Percentiles rank a stretch among this genome's conserved stretches.
phyloP scores from a whole-genome alignment of 2,113 vertebrate genomes.

The Oenanthe melanoleuca region DNA sequence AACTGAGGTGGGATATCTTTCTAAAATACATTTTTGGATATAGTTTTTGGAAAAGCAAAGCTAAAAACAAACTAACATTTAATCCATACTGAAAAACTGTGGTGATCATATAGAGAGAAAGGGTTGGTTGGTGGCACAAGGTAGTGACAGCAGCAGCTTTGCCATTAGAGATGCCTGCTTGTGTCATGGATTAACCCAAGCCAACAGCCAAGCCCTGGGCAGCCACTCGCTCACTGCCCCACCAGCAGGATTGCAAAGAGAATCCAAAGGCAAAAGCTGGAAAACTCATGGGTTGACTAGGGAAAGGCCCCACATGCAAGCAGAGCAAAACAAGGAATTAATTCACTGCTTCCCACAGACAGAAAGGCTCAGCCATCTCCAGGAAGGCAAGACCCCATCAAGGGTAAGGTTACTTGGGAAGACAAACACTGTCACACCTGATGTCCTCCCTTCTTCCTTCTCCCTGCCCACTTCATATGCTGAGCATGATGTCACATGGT shows the following conservation, averaged over 20 bases:
- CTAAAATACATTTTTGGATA: not conserved
- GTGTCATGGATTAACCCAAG: not conserved
- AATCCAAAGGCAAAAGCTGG: not conserved
- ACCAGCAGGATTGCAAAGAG: not conserved
- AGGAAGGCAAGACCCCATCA: not conserved
- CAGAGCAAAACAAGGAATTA: not conserved
- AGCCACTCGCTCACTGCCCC: not conserved
- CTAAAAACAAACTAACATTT: not conserved
- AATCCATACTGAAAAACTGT: not conserved
- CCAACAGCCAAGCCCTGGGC: not conserved
- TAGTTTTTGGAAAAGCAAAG: not conserved
- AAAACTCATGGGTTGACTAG: not conserved
- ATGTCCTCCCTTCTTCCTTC: not conserved
- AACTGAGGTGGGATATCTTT: not conserved
- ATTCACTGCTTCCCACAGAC: not conserved
- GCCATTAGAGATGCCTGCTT: not conserved
- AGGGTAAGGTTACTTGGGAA: not conserved
- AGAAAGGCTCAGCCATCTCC: not conserved
- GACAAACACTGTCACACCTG: fast-evolving
- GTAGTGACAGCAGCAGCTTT: not conserved
- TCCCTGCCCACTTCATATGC: fast-evolving
- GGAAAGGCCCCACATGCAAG: not conserved
- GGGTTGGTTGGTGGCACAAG: not conserved
- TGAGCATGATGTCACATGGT: fast-evolving
- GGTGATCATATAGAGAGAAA: not conserved